Percentiles rank a stretch among this genome's conserved stretches.
Conservation (phyloP, 2,797 vertebrate species). For the Acrossocheilus fasciatus region DNA sequence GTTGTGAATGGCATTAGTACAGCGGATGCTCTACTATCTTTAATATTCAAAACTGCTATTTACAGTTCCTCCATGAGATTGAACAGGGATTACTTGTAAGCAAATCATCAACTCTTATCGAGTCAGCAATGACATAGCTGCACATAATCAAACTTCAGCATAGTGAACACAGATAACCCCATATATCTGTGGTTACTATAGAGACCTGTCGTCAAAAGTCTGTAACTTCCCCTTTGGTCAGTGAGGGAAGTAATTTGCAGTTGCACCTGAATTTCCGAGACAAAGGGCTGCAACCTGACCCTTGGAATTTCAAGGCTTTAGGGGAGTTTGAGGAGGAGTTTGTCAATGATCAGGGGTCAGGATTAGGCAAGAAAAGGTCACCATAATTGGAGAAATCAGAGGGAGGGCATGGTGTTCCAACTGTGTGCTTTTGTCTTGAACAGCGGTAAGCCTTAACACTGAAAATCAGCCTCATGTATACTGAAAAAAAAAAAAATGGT, state of each 20-base stretch:
- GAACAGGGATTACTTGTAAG: background rate
- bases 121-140: background rate
- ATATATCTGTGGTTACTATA: constrained; percentile 1
- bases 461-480: background rate
- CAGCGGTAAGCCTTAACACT: constrained; percentile 67
- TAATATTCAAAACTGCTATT: background rate
- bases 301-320: constrained; percentile 73
- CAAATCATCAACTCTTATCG: background rate
- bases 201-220: constrained; percentile 4
- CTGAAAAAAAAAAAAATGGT: background rate
- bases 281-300: constrained; percentile 77
- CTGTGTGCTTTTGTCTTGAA: constrained; percentile 76
- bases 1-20: background rate
- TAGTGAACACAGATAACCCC: constrained; percentile 1
- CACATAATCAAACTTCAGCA: background rate
- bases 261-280: constrained; percentile 66
- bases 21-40: background rate
- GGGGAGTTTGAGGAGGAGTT: constrained; percentile 68
- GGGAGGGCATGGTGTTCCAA: constrained; percentile 60
- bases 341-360: constrained; percentile 79
- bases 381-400: constrained; percentile 75
- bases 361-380: constrained; percentile 76
- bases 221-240: constrained; percentile 65
- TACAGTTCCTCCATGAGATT: background rate
- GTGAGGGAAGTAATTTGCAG: constrained; percentile 50